Evolutionary conservation across 2,113 vertebrate species (phyloP), one percentile per base, ranked within the genome.

Genomic region (Amia ocellicauda): DNA sequence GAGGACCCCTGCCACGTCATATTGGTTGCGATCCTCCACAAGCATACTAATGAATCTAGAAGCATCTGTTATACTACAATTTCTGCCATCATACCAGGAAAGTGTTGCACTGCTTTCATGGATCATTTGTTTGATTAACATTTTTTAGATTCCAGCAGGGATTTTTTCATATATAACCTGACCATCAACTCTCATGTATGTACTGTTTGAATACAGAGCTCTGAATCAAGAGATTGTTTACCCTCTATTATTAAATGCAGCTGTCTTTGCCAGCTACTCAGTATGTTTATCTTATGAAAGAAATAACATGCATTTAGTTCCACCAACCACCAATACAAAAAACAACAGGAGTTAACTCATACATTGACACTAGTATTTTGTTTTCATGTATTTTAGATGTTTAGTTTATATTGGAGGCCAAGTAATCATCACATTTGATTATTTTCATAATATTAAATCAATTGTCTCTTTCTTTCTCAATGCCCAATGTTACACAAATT

Each of bases 31-130:
- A 63, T 58, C 29, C 64, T 71, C 78, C 74, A 58, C 22, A 27
- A 74, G 84, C 78, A 85, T 88, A 82, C 87, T 83, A 88, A 88
- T 88, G 85, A 86, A 72, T 66, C 60, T 67, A 58, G 53, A 76
- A 88, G 88, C 88, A 89, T 90, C 86, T 88, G 88, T 85, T 77
- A 74, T 72, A 76, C 78, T 83, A 76, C 73, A 70, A 72, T 72
- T 70, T 69, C 67, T 67, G 42, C 41, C 3, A 20, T 28, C 4
- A 16, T 11, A 69, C 68, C 73, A 68, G 66, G 79, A 78, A 78
- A 71, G 74, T 53, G 74, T 57, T 56, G 71, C 69, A 76, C 80
- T 68, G 69, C 70, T 70, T 83, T 75, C 80, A 86, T 66, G 80
- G 79, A 77, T 83, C 78, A 74, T 31, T 79, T 74, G 55, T 68